phyloP scores from a whole-genome alignment of 2,797 vertebrate genomes.

The Hapalemur alaotrensis region DNA sequence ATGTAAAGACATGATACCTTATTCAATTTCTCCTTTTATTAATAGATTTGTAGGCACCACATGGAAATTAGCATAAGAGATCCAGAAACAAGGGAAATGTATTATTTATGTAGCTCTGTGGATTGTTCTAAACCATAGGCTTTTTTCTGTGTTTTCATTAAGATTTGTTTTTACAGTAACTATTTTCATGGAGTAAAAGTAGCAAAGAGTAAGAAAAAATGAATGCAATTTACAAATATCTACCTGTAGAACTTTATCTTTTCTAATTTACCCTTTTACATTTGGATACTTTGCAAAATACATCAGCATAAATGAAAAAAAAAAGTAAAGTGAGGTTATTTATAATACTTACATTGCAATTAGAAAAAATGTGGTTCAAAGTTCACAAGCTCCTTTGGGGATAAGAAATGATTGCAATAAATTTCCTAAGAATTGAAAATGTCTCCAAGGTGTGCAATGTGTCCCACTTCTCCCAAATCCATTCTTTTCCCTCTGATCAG shows the following conservation, averaged over 20 bases:
- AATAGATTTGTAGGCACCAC: background rate
- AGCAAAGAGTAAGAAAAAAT: background rate
- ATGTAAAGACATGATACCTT: background rate
- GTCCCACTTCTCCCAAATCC: background rate
- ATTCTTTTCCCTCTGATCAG: background rate
- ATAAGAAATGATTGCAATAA: background rate
- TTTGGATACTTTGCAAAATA: background rate
- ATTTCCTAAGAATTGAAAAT: background rate
- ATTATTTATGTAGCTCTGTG: accelerated
- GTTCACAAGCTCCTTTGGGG: background rate
- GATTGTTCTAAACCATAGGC: background rate
- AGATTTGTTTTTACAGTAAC: background rate
- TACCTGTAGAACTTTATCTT: background rate
- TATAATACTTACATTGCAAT: background rate
- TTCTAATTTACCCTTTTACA: background rate
- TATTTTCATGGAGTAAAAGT: background rate
- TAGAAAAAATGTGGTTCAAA: background rate
- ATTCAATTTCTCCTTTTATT: background rate
- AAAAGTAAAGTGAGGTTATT: background rate
- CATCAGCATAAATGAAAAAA: background rate
- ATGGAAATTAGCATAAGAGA: background rate
- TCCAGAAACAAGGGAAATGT: accelerated
- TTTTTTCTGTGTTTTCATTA: background rate
- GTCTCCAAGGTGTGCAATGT: background rate
- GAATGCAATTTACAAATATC: background rate